phyloP scores from a whole-genome alignment of 2,113 vertebrate genomes.

The Trichomycterus rosablanca region DNA sequence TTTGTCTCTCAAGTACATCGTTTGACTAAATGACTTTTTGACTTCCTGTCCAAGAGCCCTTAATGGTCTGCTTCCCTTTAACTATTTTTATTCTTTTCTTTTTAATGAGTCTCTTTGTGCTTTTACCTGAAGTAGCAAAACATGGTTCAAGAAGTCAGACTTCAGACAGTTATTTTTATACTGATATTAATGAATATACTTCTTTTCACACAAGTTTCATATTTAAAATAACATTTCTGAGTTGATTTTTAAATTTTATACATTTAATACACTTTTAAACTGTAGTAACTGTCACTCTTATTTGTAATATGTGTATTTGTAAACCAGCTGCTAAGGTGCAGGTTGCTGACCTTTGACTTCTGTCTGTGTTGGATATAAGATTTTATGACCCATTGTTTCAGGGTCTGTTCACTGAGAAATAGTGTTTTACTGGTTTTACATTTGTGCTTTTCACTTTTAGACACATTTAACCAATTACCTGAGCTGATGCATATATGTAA shows the following conservation, averaged over 20 bases:
- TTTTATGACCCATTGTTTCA: constrained; percentile 19
- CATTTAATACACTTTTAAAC: too few species aligned
- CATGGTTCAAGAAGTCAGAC: neutral
- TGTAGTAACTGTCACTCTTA: too few species aligned
- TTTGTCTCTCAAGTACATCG: constrained; percentile 31
- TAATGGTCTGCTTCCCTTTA: constrained; percentile 51
- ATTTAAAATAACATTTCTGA: too few species aligned
- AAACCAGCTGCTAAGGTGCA: too few species aligned
- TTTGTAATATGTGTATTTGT: too few species aligned
- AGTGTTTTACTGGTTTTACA: neutral
- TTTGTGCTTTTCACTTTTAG: neutral
- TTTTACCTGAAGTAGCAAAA: too few species aligned
- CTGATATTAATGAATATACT: too few species aligned
- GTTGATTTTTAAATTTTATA: too few species aligned
- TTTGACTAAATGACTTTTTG: constrained; percentile 47
- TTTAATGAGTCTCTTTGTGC: constrained; percentile 39
- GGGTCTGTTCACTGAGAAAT: neutral
- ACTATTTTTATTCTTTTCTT: constrained; percentile 38
- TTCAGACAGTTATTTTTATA: too few species aligned
- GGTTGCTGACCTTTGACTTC: constrained; percentile 10
- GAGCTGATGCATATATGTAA: neutral
- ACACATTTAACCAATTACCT: constrained; percentile 2
- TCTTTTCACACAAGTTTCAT: too few species aligned
- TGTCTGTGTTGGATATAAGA: neutral
- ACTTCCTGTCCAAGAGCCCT: constrained; percentile 46